Evolutionary conservation across 2,888 invertebrate species (phyloP), one percentile per base, ranked within the genome.

Genomic region (Pyrrhosoma nymphula): DNA sequence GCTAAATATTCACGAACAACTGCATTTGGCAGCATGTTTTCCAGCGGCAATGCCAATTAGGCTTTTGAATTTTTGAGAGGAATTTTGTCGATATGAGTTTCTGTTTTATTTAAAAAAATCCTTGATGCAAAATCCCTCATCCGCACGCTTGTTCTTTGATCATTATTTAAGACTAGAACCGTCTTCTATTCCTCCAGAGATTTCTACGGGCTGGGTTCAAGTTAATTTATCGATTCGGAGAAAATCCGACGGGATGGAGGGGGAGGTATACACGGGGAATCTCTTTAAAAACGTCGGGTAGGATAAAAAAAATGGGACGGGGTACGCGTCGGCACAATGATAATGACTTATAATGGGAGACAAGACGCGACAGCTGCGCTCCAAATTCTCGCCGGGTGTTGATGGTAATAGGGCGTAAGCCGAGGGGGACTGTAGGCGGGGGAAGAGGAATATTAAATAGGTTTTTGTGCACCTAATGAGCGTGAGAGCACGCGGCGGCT

Each of bases 381-480:
- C 89, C 47, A 55, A 89, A 56, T 35, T 35, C 89, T 56, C 56
- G 23, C 56, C 89, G 89, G 89, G 89, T 56, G 89, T 89, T 89
- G 89, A 89, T 89, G 89, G 26, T 56, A 88, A 88, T 47, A 88
- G 88, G 39, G 88, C 88, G 47, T 47, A 69, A 69, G 82, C 82
- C 69, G 88, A 60, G 60, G 47, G 47, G 8, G 47, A 16, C 10
- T 47, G n/a, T n/a, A n/a, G n/a, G n/a, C n/a, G n/a, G 10, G 55
- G 56, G 56, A 56, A 55, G 56, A 47, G 55, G 89, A 47, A 89
- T 89, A 89, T 89, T 89, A 56, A 89, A 89, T 89, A 89, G 89
- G 89, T 89, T 89, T 89, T 89, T 89, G n/a, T 89, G 16, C 55
- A n/a, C 55, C n/a, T 89, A 55, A 89, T 89, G 89, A 89, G 89